Conservation (phyloP, 2,113 vertebrate species). For the Eurypyga helias region DNA sequence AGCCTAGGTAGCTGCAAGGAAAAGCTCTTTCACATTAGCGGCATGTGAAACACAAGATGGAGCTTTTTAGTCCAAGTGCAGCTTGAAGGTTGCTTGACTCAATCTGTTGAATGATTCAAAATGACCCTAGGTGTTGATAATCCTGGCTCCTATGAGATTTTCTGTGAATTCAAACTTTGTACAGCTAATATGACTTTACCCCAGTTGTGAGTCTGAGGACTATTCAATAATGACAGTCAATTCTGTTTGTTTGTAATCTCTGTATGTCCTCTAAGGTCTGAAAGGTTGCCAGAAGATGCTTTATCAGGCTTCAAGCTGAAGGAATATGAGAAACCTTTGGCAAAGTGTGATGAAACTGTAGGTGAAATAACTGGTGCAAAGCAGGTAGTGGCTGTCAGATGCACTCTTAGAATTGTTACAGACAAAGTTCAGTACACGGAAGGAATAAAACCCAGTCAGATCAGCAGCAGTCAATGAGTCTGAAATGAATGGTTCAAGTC, state of each 20-base stretch:
- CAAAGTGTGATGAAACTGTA: conserved; percentile 25
- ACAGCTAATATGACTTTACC: neutral
- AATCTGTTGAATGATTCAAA: neutral
- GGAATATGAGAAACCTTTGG: neutral
- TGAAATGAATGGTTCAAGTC: conserved; percentile 18
- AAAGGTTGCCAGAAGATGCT: neutral
- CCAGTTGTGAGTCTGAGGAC: neutral
- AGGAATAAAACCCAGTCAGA: neutral
- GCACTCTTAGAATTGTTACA: neutral
- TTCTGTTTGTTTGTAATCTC: neutral
- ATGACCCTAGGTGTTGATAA: conserved; percentile 5
- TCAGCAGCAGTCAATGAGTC: neutral
- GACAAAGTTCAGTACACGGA: neutral
- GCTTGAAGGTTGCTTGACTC: neutral
- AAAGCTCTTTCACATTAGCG: neutral
- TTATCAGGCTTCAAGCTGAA: neutral
- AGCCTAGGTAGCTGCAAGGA: neutral
- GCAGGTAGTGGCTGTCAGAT: neutral
- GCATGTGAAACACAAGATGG: neutral
- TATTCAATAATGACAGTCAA: neutral
- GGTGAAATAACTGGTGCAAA: conserved; percentile 13
- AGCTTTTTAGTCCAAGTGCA: neutral
- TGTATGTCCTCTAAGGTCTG: neutral
- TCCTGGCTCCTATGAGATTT: neutral
- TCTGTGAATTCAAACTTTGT: neutral